Conservation (phyloP, 2,113 vertebrate species). For the Canis aureus region DNA sequence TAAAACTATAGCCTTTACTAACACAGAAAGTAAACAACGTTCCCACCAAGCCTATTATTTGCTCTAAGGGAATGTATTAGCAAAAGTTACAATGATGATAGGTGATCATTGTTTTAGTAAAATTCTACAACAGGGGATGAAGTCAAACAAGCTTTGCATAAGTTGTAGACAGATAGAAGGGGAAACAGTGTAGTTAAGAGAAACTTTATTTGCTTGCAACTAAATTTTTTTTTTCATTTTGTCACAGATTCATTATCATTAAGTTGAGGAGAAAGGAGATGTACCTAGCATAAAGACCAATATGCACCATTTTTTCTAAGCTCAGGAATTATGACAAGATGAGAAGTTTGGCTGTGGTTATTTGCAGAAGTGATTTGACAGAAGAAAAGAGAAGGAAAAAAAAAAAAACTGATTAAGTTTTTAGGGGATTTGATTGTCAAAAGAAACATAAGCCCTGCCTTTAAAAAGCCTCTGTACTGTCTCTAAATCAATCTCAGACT, state of each 20-base stretch:
- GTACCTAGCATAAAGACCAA: neutral
- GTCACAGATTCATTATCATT: neutral
- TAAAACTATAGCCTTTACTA: neutral
- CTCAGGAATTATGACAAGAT: neutral
- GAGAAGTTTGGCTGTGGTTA: neutral
- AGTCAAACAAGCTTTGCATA: neutral
- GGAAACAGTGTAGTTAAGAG: neutral
- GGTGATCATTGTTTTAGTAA: neutral
- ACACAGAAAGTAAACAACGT: neutral
- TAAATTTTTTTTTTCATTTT: neutral
- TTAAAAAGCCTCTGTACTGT: neutral
- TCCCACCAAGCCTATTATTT: neutral
- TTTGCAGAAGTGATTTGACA: slow-evolving; percentile 18
- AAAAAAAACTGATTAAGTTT: neutral
- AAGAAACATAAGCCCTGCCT: neutral
- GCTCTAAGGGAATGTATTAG: neutral
- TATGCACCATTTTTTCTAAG: neutral
- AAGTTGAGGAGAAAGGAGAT: neutral
- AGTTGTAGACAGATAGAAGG: neutral
- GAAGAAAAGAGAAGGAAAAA: neutral
- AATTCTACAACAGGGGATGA: neutral
- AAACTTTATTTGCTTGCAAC: neutral
- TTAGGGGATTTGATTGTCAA: neutral
- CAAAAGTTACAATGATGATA: neutral
- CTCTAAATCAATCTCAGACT: neutral